Evolutionary conservation across 1,140 invertebrate species (phyloP), one percentile per base, ranked within the genome.

Genomic region (Rhyacophila brunnea): DNA sequence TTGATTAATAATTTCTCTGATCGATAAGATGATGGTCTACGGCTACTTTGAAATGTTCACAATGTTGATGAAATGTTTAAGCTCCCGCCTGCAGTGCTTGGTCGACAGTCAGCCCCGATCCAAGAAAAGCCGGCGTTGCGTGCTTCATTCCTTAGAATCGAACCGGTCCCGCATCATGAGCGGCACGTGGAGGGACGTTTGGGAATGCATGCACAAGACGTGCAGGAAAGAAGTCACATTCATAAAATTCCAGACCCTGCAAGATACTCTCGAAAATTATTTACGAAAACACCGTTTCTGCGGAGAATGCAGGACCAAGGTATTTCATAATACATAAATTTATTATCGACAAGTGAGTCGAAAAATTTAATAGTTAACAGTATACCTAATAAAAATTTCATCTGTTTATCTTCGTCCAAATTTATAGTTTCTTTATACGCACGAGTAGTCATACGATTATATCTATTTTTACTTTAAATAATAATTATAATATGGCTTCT

Each of bases 221-320:
- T 95, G 93, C 67, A 81, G 88, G 50, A 89, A 92, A 69, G 89
- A 95, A 74, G 85, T 95, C 44, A 87, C 92, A 34, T 83, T 93
- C 11, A 88, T 96, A 53, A 90, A 95, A 71, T 86, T 87, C 53
- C 85, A 89, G 68, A 87, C 85, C 56, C 74, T 96, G 51, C 85
- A 92, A 64, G 84, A 87, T 54, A 95, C 92, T 9, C 80, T 96
- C 3, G 91, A 95, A 67, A 90, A 86, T 58, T 96, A 96, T 77
- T 80, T 96, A 34, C 83, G 88, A 54, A 96, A 96, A 80, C 93
- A 96, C 73, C 87, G 93, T 68, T 96, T 96, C 77, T 96, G 93
- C 71, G 85, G 86, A 1, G 93, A 95, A 72, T 96, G 93, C 71
- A 88, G 92, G 56, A 91, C 91, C 57, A 96, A 95, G 81, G 92